Conservation (phyloP, 2,797 vertebrate species). For the Ptychadena robeensis region DNA sequence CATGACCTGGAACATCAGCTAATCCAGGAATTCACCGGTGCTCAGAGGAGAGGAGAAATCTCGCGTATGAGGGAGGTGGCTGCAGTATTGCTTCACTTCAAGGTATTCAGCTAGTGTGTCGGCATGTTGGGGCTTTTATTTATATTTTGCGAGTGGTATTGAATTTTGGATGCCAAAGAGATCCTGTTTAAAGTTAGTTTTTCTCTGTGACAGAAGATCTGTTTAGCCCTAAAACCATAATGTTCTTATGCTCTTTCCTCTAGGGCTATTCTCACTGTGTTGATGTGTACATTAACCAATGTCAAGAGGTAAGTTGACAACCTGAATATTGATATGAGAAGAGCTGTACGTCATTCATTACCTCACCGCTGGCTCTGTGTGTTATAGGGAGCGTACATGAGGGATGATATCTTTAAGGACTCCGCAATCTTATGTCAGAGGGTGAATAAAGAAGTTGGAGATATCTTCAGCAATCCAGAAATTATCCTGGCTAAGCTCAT, state of each 20-base stretch:
- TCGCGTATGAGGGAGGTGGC: conserved; percentile 97
- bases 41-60: conserved; percentile 92
- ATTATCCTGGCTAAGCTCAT: conserved; percentile 97
- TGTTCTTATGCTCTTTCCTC: not conserved
- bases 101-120: conserved; percentile 87
- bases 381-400: conserved; percentile 87
- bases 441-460: conserved; percentile 96
- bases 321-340: not conserved
- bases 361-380: not conserved
- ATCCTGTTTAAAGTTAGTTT: too few relatives aligned
- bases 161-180: too few relatives aligned
- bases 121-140: too few relatives aligned
- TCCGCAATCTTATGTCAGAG: conserved; percentile 90
- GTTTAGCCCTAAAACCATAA: too few relatives aligned
- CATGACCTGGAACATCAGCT: conserved; percentile 97
- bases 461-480: conserved; percentile 96
- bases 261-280: conserved; percentile 98
- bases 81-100: conserved; percentile 97
- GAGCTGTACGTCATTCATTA: not conserved
- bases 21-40: conserved; percentile 96
- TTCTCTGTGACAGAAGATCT: too few relatives aligned
- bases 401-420: conserved; percentile 94
- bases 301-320: conserved; percentile 88
- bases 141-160: too few relatives aligned
- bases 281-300: conserved; percentile 98